A percentile compares a stretch with the other conserved stretches of the same genome.
phyloP scores from a whole-genome alignment of 2,113 vertebrate genomes.

The Psittacara wagleri region DNA sequence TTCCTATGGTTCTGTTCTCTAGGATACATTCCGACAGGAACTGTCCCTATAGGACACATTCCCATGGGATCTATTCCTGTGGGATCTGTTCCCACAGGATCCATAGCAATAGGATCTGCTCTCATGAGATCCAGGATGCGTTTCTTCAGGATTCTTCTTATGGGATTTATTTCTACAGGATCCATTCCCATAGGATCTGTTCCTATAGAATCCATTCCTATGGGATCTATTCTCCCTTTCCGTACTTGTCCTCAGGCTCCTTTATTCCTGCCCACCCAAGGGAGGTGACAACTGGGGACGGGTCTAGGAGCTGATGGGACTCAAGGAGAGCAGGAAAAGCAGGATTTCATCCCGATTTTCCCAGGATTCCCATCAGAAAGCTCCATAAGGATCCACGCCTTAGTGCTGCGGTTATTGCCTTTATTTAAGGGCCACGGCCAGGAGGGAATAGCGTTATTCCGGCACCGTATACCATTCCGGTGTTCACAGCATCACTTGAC shows the following conservation, averaged over 20 bases:
- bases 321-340: neutral
- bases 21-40: too few species aligned
- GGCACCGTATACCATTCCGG: fast-evolving
- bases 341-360: neutral
- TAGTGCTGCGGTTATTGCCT: fast-evolving
- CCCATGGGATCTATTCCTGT: neutral
- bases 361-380: neutral
- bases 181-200: fast-evolving
- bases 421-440: neutral
- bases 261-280: neutral
- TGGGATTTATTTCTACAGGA: neutral
- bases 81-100: neutral
- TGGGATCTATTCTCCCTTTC: neutral
- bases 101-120: neutral
- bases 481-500: neutral
- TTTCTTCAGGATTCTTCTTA: neutral
- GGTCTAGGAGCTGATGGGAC: neutral
- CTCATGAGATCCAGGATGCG: neutral
- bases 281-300: fast-evolving
- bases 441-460: fast-evolving
- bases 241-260: fast-evolving
- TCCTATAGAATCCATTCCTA: neutral
- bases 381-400: fast-evolving
- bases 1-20: neutral
- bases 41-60: neutral